Evolutionary conservation across 2,797 vertebrate species (phyloP), one percentile per base, ranked within the genome.

Genomic region (Decapterus maruadsi): DNA sequence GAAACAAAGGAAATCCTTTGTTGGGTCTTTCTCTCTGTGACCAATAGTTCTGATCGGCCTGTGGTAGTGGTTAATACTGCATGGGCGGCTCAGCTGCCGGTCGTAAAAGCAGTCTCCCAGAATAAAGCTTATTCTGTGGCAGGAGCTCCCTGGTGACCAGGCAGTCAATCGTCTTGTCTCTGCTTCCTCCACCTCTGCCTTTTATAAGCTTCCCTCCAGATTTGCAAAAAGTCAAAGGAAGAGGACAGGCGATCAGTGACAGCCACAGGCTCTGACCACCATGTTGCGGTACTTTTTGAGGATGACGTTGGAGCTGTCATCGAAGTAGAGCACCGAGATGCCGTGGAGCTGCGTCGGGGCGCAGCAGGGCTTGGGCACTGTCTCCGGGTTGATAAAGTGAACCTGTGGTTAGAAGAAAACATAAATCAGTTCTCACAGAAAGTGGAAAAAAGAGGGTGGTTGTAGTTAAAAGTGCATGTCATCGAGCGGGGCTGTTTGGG

Each of bases 251-350:
- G 10, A 74, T 95, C 96, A 99, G 93, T 99, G 98, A 86, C 98
- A 99, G 84, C 98, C 98, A 1, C 98, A 99, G 59, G 98, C 96
- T 92, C 97, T 94, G 89, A 99, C 98, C 60, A 99, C 98, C 98
- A 99, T 99, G 94, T 99, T 99, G 62, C 98, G 95, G 93, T 99
- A 99, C 86, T 99, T 99, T 94, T 99, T 99, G 72, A 99, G 95
- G 89, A 99, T 99, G 78, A 99, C 98, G 0, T 99, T 99, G 92
- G 98, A 99, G 92, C 97, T 99, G 95, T 99, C 98, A 4, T 99
- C 98, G 0, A 99, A 99, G 87, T 99, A 99, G 74, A 99, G 97
- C 62, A 99, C 98, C 0, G 98, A 99, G 92, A 99, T 99, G 88
- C 97, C 97, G 0, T 99, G 98, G 81, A 99, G 97, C 93, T 99